These are phyloP conservation scores for Myrmophylax atrothorax DNA, from an alignment of 2,113 vertebrate species.

Conservation along the genomic window DNA sequence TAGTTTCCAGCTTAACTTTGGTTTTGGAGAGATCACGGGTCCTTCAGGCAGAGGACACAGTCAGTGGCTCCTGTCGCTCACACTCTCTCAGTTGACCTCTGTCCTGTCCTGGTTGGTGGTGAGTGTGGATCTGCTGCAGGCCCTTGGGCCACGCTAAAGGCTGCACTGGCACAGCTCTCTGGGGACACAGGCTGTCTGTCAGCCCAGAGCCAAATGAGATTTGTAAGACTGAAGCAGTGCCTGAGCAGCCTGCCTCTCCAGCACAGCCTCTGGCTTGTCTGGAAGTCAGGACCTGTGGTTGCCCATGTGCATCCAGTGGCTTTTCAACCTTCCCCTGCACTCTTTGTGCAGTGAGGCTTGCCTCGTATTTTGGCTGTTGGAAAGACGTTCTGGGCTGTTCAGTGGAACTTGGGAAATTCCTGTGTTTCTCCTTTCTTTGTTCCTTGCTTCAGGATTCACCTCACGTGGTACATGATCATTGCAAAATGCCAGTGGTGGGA, in stretches of 20 bases:
- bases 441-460: background rate
- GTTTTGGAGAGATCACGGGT: background rate
- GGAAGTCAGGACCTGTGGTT: background rate
- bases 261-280: background rate
- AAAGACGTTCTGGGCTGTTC: background rate
- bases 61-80: background rate
- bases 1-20: background rate
- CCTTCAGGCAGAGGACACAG: background rate
- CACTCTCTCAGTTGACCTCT: rapidly evolving
- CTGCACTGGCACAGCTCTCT: rapidly evolving
- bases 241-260: background rate
- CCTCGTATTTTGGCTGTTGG: background rate
- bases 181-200: background rate
- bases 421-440: background rate
- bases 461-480: rapidly evolving
- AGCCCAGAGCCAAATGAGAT: background rate
- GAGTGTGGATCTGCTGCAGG: background rate
- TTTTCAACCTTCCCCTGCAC: background rate
- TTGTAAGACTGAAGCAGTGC: background rate
- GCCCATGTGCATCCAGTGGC: background rate
- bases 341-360: rapidly evolving
- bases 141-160: background rate
- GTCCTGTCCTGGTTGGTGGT: background rate
- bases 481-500: background rate
- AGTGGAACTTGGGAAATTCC: background rate